Evolutionary conservation across 2,113 vertebrate genomes (phyloP), one percentile per base, ranked within the genome.

Genomic region (Microcebus tavaratra): DNA sequence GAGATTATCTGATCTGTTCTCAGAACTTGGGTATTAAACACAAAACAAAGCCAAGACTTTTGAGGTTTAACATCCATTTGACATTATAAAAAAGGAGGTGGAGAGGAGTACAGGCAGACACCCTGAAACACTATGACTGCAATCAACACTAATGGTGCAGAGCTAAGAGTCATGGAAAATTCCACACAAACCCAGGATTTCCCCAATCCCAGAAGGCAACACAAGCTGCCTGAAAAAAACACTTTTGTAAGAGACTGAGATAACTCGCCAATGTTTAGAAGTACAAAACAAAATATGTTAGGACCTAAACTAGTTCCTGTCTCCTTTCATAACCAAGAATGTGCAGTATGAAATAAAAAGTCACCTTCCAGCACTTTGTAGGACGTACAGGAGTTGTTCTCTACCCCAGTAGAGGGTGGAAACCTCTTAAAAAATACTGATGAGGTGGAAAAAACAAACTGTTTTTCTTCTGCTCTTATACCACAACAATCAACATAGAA

Each of bases 151-250:
- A 97, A 97, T 45, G 88, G 93, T 97, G 97, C 97, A 89, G 97
- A 97, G 98, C 97, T 95, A 73, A 98, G 98, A 98, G 98, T 97
- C 97, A 98, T 98, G 98, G 99, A 99, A 99, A 99, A 99, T 98
- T 99, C 98, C 98, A 98, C 97, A 91, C 95, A 97, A 98, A 98
- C 96, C 98, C 96, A 55, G 96, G 97, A 98, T 96, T 89, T 98
- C 98, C 97, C 92, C 94, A 79, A 97, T 95, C 97, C 98, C 95
- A 93, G 93, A 96, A 98, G 17, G 39, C 97, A 97, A 96, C 2
- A 61, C 97, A 93, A 95, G 96, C 97, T 63, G 78, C 95, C 97
- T 87, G 61, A 72, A 88, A 94, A 98, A 75, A 0, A 84, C 55
- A 93, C 84, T 97, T 96, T 2, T 59, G 10, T 87, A 86, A 97